Percentiles rank a stretch among this genome's conserved stretches.
phyloP scores from a whole-genome alignment of 2,797 vertebrate species.

The Cichlasoma orientale region DNA sequence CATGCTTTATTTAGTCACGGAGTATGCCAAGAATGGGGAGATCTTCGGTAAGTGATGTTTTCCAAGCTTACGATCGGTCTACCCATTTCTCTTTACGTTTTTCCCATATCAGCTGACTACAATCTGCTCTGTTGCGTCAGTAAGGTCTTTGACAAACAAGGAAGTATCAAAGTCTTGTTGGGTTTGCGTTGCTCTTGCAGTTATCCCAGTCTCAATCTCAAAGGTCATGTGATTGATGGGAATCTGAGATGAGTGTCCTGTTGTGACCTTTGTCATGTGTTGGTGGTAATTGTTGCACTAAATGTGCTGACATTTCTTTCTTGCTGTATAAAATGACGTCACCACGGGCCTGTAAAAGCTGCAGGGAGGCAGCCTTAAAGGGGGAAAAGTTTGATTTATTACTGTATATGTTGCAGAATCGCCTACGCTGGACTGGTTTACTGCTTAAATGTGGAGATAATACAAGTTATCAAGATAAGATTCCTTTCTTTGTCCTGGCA shows the following conservation, averaged over 20 bases:
- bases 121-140: constrained; percentile 4
- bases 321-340: constrained; percentile 33
- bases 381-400: constrained; percentile 32
- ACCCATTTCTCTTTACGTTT: neutral
- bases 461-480: constrained; percentile 11
- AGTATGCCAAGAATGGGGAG: constrained; percentile 98
- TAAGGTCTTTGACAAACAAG: constrained; percentile 42
- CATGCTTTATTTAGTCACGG: constrained; percentile 98
- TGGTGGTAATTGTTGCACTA: constrained; percentile 4
- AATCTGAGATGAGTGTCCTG: constrained; percentile 39
- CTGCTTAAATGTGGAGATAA: constrained; percentile 5
- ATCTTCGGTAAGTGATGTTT: constrained; percentile 92
- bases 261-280: constrained; percentile 41
- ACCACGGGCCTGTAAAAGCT: constrained; percentile 7
- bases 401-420: constrained; percentile 7
- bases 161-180: constrained; percentile 60
- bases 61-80: constrained; percentile 23
- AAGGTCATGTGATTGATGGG: constrained; percentile 54
- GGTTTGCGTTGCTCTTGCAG: constrained; percentile 17
- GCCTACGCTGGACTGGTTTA: constrained; percentile 29
- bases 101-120: constrained; percentile 8
- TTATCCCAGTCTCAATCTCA: constrained; percentile 38
- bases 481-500: constrained; percentile 4
- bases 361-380: constrained; percentile 25
- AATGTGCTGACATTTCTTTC: constrained; percentile 44